A percentile compares a stretch with the other conserved stretches of the same genome.
These are phyloP conservation scores for Pogona vitticeps DNA, from an alignment of 2,113 vertebrate genomes.

Conservation along the genomic window DNA sequence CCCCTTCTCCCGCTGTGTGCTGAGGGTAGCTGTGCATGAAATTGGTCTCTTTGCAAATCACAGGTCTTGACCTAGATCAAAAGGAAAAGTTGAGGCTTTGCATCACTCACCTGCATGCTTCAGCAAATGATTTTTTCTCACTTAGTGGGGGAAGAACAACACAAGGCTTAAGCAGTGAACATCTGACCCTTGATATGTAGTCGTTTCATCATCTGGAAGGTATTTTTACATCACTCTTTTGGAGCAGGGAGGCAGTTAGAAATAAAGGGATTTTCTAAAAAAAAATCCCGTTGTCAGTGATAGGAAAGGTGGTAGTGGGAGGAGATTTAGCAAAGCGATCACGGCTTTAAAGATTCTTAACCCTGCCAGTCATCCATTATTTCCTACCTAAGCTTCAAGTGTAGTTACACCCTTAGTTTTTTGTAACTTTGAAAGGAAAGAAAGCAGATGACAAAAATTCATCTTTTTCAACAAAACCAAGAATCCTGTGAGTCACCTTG, in stretches of 20 bases:
- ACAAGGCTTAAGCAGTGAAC: neutral
- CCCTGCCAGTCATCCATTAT: neutral
- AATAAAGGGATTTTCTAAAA: neutral
- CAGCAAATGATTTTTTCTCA: neutral
- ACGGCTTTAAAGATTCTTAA: neutral
- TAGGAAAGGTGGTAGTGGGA: neutral
- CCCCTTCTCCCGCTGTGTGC: neutral
- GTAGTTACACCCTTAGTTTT: neutral
- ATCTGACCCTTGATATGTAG: neutral
- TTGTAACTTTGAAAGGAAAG: neutral
- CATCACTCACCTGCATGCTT: neutral
- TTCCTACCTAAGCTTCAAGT: neutral
- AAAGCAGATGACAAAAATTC: neutral
- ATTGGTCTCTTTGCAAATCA: too few relatives aligned
- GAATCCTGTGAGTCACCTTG: too few relatives aligned
- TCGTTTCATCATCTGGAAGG: neutral
- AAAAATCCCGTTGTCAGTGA: neutral
- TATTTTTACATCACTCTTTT: slow-evolving; percentile 7
- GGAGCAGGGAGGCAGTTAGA: neutral
- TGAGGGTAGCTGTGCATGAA: neutral
- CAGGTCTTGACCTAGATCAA: neutral
- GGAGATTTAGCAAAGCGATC: slow-evolving; percentile 2
- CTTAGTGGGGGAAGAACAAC: too few relatives aligned
- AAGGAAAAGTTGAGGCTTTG: neutral
- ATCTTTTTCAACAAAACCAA: neutral